These are phyloP conservation scores for Orycteropus afer DNA, from an alignment of 2,113 vertebrate species.

Conservation along the genomic window DNA sequence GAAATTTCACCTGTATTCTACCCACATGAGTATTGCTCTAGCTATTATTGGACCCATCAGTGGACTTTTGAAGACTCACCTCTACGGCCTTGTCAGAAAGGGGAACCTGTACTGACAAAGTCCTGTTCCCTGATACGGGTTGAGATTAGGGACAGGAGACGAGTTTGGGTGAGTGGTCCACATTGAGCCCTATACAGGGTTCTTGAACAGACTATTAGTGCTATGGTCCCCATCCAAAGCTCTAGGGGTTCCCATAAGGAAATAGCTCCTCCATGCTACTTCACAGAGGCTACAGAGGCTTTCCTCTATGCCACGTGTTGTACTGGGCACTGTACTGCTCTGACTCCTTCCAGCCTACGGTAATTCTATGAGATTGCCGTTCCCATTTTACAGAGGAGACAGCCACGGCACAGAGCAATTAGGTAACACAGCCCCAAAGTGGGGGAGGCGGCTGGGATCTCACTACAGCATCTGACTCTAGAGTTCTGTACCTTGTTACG, in stretches of 20 bases:
- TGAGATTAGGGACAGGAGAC: not conserved
- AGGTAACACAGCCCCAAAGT: not conserved
- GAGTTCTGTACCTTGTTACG: not conserved
- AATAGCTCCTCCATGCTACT: not conserved
- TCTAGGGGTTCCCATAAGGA: not conserved
- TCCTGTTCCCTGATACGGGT: not conserved
- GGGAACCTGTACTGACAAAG: not conserved
- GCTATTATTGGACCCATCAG: not conserved
- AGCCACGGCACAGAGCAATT: not conserved
- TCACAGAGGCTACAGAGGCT: not conserved
- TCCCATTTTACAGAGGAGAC: not conserved
- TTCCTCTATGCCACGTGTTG: not conserved
- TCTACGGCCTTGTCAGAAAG: not conserved
- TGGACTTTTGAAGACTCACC: not conserved
- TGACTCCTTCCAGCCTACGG: not conserved
- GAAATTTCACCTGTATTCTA: not conserved
- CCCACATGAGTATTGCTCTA: not conserved
- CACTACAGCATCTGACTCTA: not conserved
- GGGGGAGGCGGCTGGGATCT: not conserved
- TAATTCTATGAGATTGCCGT: not conserved
- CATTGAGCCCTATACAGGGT: fast-evolving
- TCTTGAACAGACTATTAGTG: not conserved
- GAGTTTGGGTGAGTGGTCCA: not conserved
- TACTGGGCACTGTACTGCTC: not conserved
- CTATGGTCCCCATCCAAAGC: not conserved